Evolutionary conservation across 2,888 invertebrate genomes (phyloP), one percentile per base, ranked within the genome.

Genomic region (Myathropa florea): DNA sequence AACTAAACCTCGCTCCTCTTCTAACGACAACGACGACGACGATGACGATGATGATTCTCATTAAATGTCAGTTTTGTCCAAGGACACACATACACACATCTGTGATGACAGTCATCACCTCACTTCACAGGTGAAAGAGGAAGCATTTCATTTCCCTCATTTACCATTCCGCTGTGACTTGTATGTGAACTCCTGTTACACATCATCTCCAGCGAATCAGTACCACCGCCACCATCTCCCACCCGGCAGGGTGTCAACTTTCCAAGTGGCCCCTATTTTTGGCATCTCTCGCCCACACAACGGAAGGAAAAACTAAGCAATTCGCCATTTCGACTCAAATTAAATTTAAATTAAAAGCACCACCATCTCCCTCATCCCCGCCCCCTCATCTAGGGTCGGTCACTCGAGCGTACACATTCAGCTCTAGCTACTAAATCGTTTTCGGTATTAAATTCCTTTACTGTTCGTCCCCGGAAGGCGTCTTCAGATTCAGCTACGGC

Each of bases 321-420:
- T 77, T 81, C 68, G 63, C 77, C 67, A 85, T 73, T 77, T 81
- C 72, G 64, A 77, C 61, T 73, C 36, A 82, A 85, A 85, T 85
- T 85, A 81, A 85, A 77, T 81, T 85, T 85, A 85, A 85, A 85
- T 85, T 85, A 85, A 85, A 85, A 81, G 30, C 71, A 76, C 70
- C 70, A 67, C 75, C 75, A 23, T 36, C 71, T 9, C n/a, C 53
- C 24, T 36, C 12, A 33, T 26, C n/a, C n/a, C n/a, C n/a, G n/a
- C n/a, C n/a, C n/a, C n/a, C n/a, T n/a, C n/a, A n/a, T n/a, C n/a
- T n/a, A n/a, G n/a, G n/a, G n/a, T n/a, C 53, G 64, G 67, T 61
- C 53, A 75, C 61, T 78, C 64, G 61, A 33, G 28, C 39, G 39
- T 30, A 55, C 57, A 61, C 64, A 71, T 75, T 81, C 63, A 39